Base-by-base conservation (phyloP, 2,888 invertebrate species). In the Ditula angustiorana region DNA sequence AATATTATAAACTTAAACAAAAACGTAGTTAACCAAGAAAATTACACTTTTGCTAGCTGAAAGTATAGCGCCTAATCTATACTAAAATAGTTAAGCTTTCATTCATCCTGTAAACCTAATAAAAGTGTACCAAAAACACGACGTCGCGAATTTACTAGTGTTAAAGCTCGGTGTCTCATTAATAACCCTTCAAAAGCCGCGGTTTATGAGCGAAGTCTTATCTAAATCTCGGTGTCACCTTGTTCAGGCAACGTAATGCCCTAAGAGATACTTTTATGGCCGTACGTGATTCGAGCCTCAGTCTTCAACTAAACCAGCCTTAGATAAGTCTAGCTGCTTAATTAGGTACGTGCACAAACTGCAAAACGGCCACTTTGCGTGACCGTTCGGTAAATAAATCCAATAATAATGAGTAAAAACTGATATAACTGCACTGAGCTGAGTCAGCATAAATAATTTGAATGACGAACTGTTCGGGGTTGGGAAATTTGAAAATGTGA, bases 291-390 rank as follows among this genome's bases (percentile, higher is more conserved):
- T 23, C 57, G 8, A 49, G 41, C 11, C 33, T 53, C 19, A 28
- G 19, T 52, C 52, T 44, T 33, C 30, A 28, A 56, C 37, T 37
- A 37, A 37, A 11, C 52, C 21, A 35, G 13, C 2, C 30, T 41
- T 19, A 58, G 58, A 64, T 57, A 57, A n/a, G 52, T 55, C 21
- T 35, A 58, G 63, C 33, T 58, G 58, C 35, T 58, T 50, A 58
- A 58, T 64, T 46, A 64, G 58, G 63, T 58, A 64, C 63, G 63
- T 64, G 63, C 26, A 46, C 19, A 19, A 26, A 19, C 44, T 64
- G 52, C 33, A 23, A 23, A 57, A 26, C 2, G 56, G 13, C 33
- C 53, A 24, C 19, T 61, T 58, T 16, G 26, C 23, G 24, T 28
- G 47, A 35, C 46, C 26, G 24, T n/a, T n/a, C 26, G 24, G 8